A percentile compares a stretch with the other conserved stretches of the same genome.
phyloP scores from a whole-genome alignment of 2,113 vertebrate species.

The Scomber japonicus region DNA sequence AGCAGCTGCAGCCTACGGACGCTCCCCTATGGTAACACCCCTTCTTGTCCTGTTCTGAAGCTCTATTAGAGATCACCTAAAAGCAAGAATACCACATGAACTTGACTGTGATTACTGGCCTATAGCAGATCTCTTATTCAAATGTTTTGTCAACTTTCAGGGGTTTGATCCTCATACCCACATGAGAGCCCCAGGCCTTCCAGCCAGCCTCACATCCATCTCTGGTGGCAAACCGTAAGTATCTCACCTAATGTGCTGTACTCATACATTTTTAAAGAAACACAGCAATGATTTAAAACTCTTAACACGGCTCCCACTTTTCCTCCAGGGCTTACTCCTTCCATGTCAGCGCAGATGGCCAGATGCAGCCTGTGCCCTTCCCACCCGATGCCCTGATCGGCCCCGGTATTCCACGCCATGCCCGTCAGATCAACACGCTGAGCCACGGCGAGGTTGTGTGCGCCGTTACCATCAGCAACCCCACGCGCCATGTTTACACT shows the following conservation, averaged over 20 bases:
- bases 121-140: not conserved
- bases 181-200: constrained; percentile 94
- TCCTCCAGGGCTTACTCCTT: constrained; percentile 92
- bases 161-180: constrained; percentile 94
- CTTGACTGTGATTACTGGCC: constrained; percentile 7
- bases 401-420: constrained; percentile 93
- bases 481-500: constrained; percentile 94
- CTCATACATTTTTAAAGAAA: not conserved
- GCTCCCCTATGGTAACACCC: constrained; percentile 91
- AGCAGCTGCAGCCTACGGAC: constrained; percentile 90
- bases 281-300: not conserved
- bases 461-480: constrained; percentile 95
- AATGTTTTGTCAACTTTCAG: constrained; percentile 74
- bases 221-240: constrained; percentile 97
- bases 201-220: constrained; percentile 93
- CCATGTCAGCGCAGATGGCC: constrained; percentile 94
- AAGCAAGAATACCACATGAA: not conserved
- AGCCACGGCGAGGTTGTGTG: constrained; percentile 96
- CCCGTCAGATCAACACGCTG: constrained; percentile 95
- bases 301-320: not conserved
- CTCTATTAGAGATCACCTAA: constrained; percentile 4
- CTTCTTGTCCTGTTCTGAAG: not conserved
- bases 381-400: constrained; percentile 94
- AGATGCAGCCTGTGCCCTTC: constrained; percentile 96
- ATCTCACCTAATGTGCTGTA: constrained; percentile 3